Percentiles rank a stretch among this genome's conserved stretches.
Conservation (phyloP, 2,797 vertebrate species). For the Cygnus olor region DNA sequence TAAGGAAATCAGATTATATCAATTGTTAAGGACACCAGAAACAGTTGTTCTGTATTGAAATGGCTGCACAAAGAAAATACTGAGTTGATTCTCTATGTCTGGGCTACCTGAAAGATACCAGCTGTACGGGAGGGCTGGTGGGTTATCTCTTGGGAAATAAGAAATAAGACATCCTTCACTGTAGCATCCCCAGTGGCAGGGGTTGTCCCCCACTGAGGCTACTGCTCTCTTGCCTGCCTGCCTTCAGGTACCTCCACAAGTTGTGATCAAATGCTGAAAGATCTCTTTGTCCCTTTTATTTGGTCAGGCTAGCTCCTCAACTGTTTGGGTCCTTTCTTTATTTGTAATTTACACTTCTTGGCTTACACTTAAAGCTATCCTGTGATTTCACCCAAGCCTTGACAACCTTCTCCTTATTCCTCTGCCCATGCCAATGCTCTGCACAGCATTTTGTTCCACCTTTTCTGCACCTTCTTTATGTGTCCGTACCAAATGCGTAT, state of each 20-base stretch:
- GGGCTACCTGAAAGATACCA: background rate
- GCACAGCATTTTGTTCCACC: background rate
- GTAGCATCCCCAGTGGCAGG: background rate
- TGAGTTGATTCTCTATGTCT: background rate
- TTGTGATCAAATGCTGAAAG: background rate
- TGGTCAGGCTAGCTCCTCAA: background rate
- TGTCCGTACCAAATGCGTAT: background rate
- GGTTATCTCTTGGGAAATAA: background rate
- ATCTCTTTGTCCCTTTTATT: background rate
- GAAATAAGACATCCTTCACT: background rate
- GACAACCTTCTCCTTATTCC: background rate
- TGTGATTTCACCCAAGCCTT: background rate
- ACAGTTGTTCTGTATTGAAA: background rate
- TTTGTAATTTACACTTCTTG: background rate
- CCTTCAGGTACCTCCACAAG: background rate
- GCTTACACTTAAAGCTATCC: background rate
- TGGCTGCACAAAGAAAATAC: background rate
- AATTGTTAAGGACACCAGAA: background rate
- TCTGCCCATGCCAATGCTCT: background rate
- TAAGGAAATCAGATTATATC: background rate
- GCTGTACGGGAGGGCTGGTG: rapidly evolving
- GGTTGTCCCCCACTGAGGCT: background rate
- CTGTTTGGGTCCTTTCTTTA: background rate
- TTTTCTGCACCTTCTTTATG: background rate
- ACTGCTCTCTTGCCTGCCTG: background rate